These are phyloP conservation scores for Engystomops pustulosus DNA, from an alignment of 2,113 vertebrate genomes.

Conservation along the genomic window DNA sequence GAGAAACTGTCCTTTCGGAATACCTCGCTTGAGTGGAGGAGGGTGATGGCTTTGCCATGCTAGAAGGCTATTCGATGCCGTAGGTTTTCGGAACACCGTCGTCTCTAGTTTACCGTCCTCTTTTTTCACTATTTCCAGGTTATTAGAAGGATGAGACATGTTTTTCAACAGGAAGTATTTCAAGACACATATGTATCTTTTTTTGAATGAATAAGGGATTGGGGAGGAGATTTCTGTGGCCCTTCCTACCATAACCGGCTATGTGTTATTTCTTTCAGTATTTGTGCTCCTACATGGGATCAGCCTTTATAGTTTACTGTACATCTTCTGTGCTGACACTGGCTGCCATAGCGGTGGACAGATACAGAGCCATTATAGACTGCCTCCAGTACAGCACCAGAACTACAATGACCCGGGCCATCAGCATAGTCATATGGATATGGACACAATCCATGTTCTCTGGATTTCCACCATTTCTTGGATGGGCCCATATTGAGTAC, in stretches of 20 bases:
- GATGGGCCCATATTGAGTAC: constrained; percentile 8
- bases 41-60: too few species aligned
- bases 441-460: constrained; percentile 48
- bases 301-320: neutral
- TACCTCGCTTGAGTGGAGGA: too few species aligned
- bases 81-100: too few species aligned
- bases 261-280: neutral
- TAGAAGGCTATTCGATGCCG: too few species aligned
- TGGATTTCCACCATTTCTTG: constrained; percentile 37
- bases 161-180: too few species aligned
- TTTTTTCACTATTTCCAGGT: too few species aligned
- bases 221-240: neutral
- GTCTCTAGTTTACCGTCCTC: too few species aligned
- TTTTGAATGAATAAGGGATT: neutral
- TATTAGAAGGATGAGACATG: too few species aligned
- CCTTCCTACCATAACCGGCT: neutral
- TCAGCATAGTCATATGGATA: neutral
- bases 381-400: constrained; percentile 12
- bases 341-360: neutral
- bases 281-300: constrained; percentile 11
- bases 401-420: neutral
- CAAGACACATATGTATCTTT: too few species aligned
- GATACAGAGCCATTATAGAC: constrained; percentile 40
- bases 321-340: neutral
- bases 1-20: too few species aligned